phyloP scores from a whole-genome alignment of 2,113 vertebrate species.

The Cephalopterus ornatus region DNA sequence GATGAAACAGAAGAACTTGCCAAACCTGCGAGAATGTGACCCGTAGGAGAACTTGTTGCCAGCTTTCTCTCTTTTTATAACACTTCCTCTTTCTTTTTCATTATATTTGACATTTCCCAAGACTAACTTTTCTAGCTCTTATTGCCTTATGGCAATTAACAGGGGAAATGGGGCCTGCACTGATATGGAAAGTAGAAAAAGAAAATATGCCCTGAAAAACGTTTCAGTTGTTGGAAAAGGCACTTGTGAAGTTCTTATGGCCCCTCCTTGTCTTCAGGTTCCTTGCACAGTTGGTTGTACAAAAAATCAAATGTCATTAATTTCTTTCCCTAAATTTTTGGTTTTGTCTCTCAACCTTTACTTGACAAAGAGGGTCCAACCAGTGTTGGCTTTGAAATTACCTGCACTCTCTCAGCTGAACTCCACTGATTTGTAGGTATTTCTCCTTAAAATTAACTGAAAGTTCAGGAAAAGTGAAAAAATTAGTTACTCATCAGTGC shows the following conservation, averaged over 20 bases:
- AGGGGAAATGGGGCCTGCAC: not conserved
- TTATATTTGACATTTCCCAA: slow-evolving; percentile 3
- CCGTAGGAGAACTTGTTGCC: not conserved
- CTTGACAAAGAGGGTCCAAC: not conserved
- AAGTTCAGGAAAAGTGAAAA: not conserved
- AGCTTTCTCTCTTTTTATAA: not conserved
- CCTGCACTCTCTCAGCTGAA: not conserved
- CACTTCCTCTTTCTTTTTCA: slow-evolving; percentile 32
- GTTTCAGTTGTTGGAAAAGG: not conserved
- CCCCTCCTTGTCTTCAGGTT: not conserved
- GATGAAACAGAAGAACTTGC: slow-evolving; percentile 25
- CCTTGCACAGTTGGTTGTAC: not conserved
- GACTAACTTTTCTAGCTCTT: not conserved
- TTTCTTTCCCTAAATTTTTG: not conserved
- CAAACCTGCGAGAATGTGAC: not conserved
- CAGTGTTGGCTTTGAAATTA: not conserved
- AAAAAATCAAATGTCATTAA: not conserved
- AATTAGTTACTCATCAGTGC: not conserved
- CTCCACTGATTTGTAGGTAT: not conserved
- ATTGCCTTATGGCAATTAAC: not conserved
- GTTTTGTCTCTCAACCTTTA: not conserved
- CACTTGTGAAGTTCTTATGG: not conserved
- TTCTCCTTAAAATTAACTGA: not conserved
- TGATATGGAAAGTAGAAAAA: not conserved
- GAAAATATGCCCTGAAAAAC: not conserved